Evolutionary conservation across 2,113 vertebrate genomes (phyloP).

Genomic region (Crotalus tigris): DNA sequence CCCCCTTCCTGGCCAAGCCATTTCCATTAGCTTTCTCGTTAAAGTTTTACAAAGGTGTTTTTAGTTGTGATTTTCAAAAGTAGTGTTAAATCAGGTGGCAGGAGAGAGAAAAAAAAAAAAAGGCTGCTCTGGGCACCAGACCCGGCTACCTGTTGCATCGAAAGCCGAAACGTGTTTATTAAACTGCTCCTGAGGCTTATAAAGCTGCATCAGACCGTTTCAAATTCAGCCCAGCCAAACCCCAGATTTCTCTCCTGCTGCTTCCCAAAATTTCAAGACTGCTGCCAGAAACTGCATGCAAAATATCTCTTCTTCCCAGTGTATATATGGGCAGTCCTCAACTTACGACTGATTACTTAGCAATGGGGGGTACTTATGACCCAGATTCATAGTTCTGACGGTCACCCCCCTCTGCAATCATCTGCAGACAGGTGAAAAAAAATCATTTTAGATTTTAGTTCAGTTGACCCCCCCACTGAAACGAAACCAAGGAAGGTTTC

Average conservation of each 20-base stretch:
- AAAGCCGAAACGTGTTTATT: neutral
- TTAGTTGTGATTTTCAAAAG: slow-evolving; percentile 68
- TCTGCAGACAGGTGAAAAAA: neutral
- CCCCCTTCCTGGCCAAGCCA: slow-evolving; percentile 72
- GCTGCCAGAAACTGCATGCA: too few relatives aligned
- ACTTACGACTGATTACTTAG: too few relatives aligned
- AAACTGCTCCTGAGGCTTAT: neutral
- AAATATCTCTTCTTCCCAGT: too few relatives aligned
- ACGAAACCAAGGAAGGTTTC: neutral
- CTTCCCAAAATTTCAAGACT: too few relatives aligned
- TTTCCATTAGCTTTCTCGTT: slow-evolving; percentile 94
- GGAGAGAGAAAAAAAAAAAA: neutral
- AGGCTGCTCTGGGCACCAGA: neutral
- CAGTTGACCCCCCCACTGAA: neutral
- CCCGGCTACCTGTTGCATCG: neutral
- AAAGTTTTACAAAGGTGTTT: slow-evolving; percentile 90
- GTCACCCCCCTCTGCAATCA: too few relatives aligned
- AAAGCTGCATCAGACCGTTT: too few relatives aligned
- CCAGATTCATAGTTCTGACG: too few relatives aligned
- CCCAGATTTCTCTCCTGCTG: too few relatives aligned
- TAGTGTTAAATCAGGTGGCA: neutral
- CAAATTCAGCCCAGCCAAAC: too few relatives aligned
- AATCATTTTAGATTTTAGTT: too few relatives aligned
- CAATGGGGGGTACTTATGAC: too few relatives aligned
- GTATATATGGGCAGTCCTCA: too few relatives aligned